Evolutionary conservation across 2,113 vertebrate species (phyloP), one percentile per base, ranked within the genome.

Genomic region (Cranoglanis bouderius): DNA sequence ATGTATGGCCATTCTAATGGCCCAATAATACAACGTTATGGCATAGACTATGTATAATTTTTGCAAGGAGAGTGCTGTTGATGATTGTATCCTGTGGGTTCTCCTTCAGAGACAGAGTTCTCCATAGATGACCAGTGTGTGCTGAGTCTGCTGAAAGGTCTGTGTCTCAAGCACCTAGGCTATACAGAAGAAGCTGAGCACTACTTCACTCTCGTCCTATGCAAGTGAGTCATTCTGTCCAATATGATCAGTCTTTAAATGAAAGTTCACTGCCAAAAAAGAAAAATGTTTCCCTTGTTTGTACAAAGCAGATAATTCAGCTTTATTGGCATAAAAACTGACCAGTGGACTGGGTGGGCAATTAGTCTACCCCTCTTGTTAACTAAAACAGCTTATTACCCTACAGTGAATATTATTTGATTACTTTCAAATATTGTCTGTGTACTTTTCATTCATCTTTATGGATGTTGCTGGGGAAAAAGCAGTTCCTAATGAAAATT

Each of bases 141-240:
- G 92, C 92, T 99, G 91, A 98, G 98, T 90, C 92, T 99, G 49
- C 93, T 99, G 89, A 98, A 97, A 93, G 98, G 98, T 29, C 95
- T 99, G 21, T 99, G 98, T 92, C 96, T 98, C 85, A 99, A 98
- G 94, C 97, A 99, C 93, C 94, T 99, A 93, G 97, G 97, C 80
- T 96, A 95, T 82, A 93, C 94, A 29, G 96, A 95, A 35, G 98
- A 98, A 92, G 97, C 98, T 0, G 97, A 99, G 92, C 97, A 98
- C 77, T 97, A 97, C 93, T 99, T 99, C 91, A 96, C 96, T 90
- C 97, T 97, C n/a, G 94, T 99, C 91, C 94, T 95, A 92, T 96
- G 96, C 95, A 98, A 97, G 98, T 99, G 95, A 97, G 98, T 93
- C 18, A 70, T 86, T 57, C 4, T 40, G 43, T 51, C 10, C 29